phyloP scores from a whole-genome alignment of 2,113 vertebrate species.

The Sebastes schlegelii region DNA sequence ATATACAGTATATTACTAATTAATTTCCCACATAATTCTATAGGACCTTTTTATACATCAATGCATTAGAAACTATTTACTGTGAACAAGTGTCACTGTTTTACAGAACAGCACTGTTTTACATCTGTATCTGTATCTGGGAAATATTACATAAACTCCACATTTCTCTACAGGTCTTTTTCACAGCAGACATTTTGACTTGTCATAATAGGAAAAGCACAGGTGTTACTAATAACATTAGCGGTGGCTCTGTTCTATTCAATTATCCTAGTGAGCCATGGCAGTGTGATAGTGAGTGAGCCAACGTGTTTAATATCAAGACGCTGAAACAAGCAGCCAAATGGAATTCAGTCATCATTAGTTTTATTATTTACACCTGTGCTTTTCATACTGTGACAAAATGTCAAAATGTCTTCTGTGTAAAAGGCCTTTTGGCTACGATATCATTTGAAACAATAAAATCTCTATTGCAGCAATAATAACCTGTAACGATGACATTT shows the following conservation, averaged over 20 bases:
- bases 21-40: no score
- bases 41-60: background rate
- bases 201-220: background rate
- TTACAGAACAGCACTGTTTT: background rate
- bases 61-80: background rate
- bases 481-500: conserved; percentile 9
- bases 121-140: background rate
- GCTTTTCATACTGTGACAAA: conserved; percentile 2
- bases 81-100: background rate
- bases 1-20: background rate
- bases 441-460: conserved; percentile 8
- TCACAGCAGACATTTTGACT: conserved; percentile 2
- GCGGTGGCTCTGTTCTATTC: background rate
- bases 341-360: conserved; percentile 6
- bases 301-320: background rate
- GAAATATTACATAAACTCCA: background rate
- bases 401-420: background rate
- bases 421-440: background rate
- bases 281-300: background rate
- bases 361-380: conserved; percentile 16
- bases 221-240: conserved; percentile 17
- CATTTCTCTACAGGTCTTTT: background rate
- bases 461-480: no score
- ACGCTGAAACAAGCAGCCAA: background rate
- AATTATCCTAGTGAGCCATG: conserved; percentile 12